Evolutionary conservation across 2,888 invertebrate species (phyloP), one percentile per base, ranked within the genome.

Genomic region (Scrobipalpa atriplicella): DNA sequence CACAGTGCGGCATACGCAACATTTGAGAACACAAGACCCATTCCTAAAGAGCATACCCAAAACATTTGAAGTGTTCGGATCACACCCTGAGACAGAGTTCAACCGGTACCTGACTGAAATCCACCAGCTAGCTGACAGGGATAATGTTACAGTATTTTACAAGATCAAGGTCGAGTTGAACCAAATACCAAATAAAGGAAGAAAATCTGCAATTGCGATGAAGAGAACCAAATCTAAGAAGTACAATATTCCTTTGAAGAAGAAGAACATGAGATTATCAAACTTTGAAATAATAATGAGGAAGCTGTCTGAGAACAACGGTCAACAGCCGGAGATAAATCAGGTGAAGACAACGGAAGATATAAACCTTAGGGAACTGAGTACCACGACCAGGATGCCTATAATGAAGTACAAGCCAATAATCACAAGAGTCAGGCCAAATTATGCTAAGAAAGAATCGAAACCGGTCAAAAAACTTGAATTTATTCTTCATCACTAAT

Each of bases 241-340:
- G 62, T 92, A 83, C 67, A 89, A 85, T 11, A 78, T 91, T 16
- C 91, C 92, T 0, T 69, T 92, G 39, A 92, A 92, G 73, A 90
- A 85, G 70, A 84, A 83, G 18, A 91, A 80, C 63, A 89, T 90
- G 89, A 90, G 87, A 62, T 72, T 90, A 7, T 91, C 92, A 0
- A 85, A 85, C 63, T 90, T 89, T 11, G 91, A 91, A 71, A 77
- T 83, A 9, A 74, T 86, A 56, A 61, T 90, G 52, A 80, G 89
- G 36, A 89, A 83, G 69, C 75, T 86, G 54, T 85, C 83, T 0
- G 87, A 86, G 38, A 77, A 84, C 19, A 76, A 74, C 2, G 77
- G 74, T 0, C 73, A 72, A 6, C 79, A 78, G 19, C 74, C 69
- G 0, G 78, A 79, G 0, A 73, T 75, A 21, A 71, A 75, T n/a